These are phyloP conservation scores for Cynodonichthys magdalenae DNA, from an alignment of 2,797 vertebrate species.

Conservation along the genomic window DNA sequence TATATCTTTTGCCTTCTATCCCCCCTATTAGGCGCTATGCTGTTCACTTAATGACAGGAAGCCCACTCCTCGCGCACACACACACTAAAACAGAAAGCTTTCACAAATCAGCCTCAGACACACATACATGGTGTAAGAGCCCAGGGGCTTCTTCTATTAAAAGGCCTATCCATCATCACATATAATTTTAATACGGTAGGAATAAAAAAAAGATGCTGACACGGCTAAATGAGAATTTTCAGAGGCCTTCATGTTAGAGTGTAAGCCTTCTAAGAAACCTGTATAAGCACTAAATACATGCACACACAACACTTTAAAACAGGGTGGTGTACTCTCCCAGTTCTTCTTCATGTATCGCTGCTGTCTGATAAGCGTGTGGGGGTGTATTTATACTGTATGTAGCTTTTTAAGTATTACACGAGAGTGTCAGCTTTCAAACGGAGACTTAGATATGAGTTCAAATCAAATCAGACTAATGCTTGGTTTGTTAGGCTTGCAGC, in stretches of 20 bases:
- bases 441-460: not conserved
- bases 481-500: not conserved
- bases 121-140: conserved; percentile 36
- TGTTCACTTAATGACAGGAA: conserved; percentile 42
- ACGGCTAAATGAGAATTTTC: conserved; percentile 55
- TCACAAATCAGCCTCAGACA: conserved; percentile 17
- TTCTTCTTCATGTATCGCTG: conserved; percentile 41
- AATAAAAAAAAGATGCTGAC: conserved; percentile 67
- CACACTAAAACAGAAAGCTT: not conserved
- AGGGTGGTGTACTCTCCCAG: conserved; percentile 51
- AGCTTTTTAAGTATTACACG: not conserved
- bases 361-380: conserved; percentile 11
- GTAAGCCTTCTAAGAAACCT: conserved; percentile 39
- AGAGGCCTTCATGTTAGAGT: conserved; percentile 35
- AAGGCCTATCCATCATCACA: conserved; percentile 70
- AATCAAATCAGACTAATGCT: not conserved
- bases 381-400: not conserved
- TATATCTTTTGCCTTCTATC: not conserved
- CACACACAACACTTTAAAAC: conserved; percentile 38
- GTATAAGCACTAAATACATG: conserved; percentile 46
- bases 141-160: conserved; percentile 64
- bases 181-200: conserved; percentile 68
- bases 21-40: conserved; percentile 18
- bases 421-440: not conserved
- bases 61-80: conserved; percentile 19